These are phyloP conservation scores for Nephrotoma appendiculata DNA, from an alignment of 2,888 invertebrate genomes.

Conservation along the genomic window DNA sequence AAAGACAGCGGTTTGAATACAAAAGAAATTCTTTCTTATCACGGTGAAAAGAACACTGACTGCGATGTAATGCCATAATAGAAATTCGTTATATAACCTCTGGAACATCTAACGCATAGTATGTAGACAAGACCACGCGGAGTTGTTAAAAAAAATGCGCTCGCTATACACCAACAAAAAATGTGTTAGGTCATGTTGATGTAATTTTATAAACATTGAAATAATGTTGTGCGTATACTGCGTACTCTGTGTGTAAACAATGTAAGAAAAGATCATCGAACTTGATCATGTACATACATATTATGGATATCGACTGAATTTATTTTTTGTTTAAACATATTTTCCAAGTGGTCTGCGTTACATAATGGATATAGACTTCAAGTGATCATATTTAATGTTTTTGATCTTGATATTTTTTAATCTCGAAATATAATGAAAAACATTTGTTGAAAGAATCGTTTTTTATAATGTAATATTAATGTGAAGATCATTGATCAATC, in stretches of 20 bases:
- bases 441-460: neutral
- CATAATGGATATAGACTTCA: neutral
- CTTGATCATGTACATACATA: neutral
- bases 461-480: neutral
- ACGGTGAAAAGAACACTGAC: neutral
- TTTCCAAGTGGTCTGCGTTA: neutral
- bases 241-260: neutral
- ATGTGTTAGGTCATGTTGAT: neutral
- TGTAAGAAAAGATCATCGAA: neutral
- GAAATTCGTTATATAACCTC: neutral
- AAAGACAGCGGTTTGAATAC: neutral
- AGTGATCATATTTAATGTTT: neutral
- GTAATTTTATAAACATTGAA: neutral
- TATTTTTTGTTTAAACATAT: neutral
- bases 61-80: no score
- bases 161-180: neutral
- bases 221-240: neutral
- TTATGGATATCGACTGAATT: neutral
- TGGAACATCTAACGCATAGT: no score
- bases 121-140: neutral
- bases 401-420: neutral
- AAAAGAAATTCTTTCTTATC: neutral
- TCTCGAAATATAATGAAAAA: neutral
- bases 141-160: neutral
- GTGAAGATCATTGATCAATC: neutral